A percentile compares a stretch with the other conserved stretches of the same genome.
These are phyloP conservation scores for Pachypanchax playfairii DNA, from an alignment of 2,113 vertebrate genomes.

Conservation along the genomic window DNA sequence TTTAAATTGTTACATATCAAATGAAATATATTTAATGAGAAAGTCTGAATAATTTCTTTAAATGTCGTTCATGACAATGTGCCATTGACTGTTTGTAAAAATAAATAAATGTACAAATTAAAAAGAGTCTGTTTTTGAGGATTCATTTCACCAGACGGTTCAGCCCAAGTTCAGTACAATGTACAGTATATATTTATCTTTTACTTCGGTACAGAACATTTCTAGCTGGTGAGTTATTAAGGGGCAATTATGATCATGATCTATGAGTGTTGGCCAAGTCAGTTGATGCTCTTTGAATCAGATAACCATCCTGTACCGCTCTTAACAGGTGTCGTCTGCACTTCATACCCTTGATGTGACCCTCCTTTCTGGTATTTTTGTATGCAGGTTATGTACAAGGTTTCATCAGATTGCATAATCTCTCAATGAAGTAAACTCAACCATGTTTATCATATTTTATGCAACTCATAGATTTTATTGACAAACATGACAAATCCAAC, in stretches of 20 bases:
- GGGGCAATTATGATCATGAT: constrained; percentile 9
- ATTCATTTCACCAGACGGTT: neutral
- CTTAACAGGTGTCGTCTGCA: constrained; percentile 3
- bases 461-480: no score
- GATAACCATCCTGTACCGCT: constrained; percentile 4
- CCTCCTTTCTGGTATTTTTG: constrained; percentile 19
- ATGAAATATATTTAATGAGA: constrained; percentile 52
- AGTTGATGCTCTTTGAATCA: constrained; percentile 20
- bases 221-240: constrained; percentile 35
- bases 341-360: constrained; percentile 27
- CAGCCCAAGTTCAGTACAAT: neutral
- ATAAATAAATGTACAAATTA: constrained; percentile 19
- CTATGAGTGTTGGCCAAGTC: constrained; percentile 8
- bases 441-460: neutral
- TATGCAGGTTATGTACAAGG: constrained; percentile 6
- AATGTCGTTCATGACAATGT: constrained; percentile 65
- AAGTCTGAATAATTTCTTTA: constrained; percentile 24
- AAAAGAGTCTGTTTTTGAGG: constrained; percentile 7
- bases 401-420: neutral
- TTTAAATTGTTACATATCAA: constrained; percentile 44
- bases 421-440: neutral
- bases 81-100: constrained; percentile 69
- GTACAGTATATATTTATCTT: neutral
- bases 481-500: no score
- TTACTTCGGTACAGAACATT: constrained; percentile 8